Base-by-base conservation (phyloP, 1,140 invertebrate genomes). In the Drosophila insularis region DNA sequence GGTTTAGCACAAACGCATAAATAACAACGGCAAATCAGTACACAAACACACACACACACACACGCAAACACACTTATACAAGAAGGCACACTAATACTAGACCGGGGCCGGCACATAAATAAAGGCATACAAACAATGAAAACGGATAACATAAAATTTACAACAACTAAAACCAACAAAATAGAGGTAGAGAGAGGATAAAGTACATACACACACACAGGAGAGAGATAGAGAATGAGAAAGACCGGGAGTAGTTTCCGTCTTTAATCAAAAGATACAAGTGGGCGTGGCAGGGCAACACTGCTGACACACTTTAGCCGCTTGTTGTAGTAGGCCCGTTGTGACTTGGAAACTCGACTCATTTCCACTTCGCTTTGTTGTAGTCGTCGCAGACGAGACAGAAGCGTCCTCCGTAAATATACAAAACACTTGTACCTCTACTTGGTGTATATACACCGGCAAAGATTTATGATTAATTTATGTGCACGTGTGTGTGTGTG, bases 111-210 rank as follows among this genome's bases (percentile, higher is more conserved):
- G 39, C 72, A 82, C 84, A 89, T 89, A 87, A 86, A 86, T 82
- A 79, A 79, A 82, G 69, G 75, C 79, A 71, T 59, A 56, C 82
- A 86, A 87, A 86, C 82, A 86, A 89, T 87, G 82, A 70, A 87
- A 89, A 67, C 82, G 82, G 82, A 86, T 89, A 86, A 89, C 80
- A 86, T 82, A 87, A 87, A 87, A 86, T 87, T 87, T 89, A 89
- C 82, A 86, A 82, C 81, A 86, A 86, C 78, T 81, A 70, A 71
- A 65, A 56, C 70, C 60, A 81, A 72, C 78, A 78, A 68, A 27
- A 81, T 43, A 54, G 35, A 37, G 11, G 67, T 31, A 75, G 65
- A 66, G 35, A 65, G 14, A 32, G 68, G 14, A 71, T 77, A 75
- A n/a, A 72, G 74, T 75, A 55, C 27, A 78, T 65, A 72, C 63